Evolutionary conservation across 2,113 vertebrate genomes (phyloP), one percentile per base, ranked within the genome.

Genomic region (Anolis sagrei): DNA sequence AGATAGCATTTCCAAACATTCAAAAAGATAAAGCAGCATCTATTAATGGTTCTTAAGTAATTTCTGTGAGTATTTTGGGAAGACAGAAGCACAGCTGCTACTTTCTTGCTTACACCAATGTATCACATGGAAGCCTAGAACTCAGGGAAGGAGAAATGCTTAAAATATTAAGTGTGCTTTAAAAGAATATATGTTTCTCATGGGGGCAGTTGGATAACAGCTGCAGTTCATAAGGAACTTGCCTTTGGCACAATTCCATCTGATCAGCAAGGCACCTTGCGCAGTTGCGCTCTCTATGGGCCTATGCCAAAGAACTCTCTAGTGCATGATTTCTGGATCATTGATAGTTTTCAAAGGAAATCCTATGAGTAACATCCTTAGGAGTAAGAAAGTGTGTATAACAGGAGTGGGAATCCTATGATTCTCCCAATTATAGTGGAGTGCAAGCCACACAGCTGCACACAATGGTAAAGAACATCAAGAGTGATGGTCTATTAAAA

Each of bases 31-130:
- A 58, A 72, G 4, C 29, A 58, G 32, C 36, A 4, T 44, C 16
- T 48, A 69, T 49, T 70, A 34, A 39, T 5, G 7, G 32, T 58
- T 39, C 69, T 39, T 34, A 29, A 68, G 27, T 68, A 11, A 29
- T 39, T 82, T 61, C 39, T 29, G 23, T 39, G 73, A 61, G 3
- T 25, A 81, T 61, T 19, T 81, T 81, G 10, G 68, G 27, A 44
- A 27, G 61, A 6, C 23, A 84, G 74, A 10, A 81, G 27, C 79
- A 70, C 34, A 78, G 75, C 48, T 54, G 48, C 48, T 78, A 34
- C 48, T 69, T 78, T 84, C 64, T 78, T 84, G 32, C 39, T 84
- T 25, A 34, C 80, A 54, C n/a, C 51, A 44, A 25, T 19, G n/a
- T 39, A n/a, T 10, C 48, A 68, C 39, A 69, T 13, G 44, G 44